phyloP scores from a whole-genome alignment of 2,888 invertebrate species.

The Macrosoma leucophasiata region DNA sequence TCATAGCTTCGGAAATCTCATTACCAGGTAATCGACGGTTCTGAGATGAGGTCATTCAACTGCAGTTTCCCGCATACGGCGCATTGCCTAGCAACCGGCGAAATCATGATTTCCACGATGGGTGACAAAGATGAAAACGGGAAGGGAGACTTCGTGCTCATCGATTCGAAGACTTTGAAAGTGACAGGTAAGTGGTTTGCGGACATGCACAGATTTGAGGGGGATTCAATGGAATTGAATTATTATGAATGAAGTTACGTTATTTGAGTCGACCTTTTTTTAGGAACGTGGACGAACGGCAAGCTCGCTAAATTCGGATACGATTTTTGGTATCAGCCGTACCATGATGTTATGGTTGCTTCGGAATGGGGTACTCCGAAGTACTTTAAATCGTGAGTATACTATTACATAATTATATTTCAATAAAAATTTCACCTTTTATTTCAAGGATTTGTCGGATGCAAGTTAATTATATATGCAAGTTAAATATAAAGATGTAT shows the following conservation, averaged over 20 bases:
- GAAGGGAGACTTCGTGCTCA: constrained; percentile 90
- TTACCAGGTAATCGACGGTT: constrained; percentile 85
- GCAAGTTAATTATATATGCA: too few relatives aligned
- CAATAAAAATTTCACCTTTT: too few relatives aligned
- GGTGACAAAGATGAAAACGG: constrained; percentile 91
- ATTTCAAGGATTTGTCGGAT: too few relatives aligned
- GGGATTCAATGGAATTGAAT: constrained; percentile 16
- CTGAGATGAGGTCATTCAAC: constrained; percentile 83
- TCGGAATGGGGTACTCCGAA: constrained; percentile 96
- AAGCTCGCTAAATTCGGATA: constrained; percentile 87
- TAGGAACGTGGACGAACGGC: constrained; percentile 86
- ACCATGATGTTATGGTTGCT: constrained; percentile 92
- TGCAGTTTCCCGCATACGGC: constrained; percentile 94
- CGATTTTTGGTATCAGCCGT: constrained; percentile 98
- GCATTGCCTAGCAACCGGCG: constrained; percentile 94
- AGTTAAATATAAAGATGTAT: too few relatives aligned
- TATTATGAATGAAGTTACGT: constrained; percentile 5
- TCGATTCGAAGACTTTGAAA: constrained; percentile 88
- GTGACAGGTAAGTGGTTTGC: constrained; percentile 75
- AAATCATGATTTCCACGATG: constrained; percentile 96
- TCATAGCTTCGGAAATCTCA: constrained; percentile 50
- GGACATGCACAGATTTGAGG: constrained; percentile 27
- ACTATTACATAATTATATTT: constrained; percentile 31
- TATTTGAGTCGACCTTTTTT: constrained; percentile 26
- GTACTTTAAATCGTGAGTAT: constrained; percentile 79